Evolutionary conservation across 2,888 invertebrate species (phyloP).

Genomic region (Dryadula phaetusa): DNA sequence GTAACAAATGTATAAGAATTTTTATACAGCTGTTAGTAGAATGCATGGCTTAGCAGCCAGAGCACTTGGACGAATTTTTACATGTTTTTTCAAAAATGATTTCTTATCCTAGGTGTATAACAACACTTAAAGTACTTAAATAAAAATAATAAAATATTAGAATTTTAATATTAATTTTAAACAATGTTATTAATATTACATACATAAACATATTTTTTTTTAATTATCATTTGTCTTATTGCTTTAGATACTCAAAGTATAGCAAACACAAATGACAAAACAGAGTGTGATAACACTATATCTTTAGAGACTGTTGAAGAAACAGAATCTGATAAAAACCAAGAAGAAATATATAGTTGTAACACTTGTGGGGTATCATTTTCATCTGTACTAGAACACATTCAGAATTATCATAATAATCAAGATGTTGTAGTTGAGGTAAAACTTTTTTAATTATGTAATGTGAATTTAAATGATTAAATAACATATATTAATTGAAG

Average conservation of each 20-base stretch:
- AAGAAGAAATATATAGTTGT: slow-evolving; percentile 84
- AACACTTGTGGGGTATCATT: slow-evolving; percentile 87
- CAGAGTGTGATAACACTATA: not conserved
- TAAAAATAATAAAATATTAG: too few relatives aligned
- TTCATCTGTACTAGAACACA: slow-evolving; percentile 86
- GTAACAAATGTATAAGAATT: too few relatives aligned
- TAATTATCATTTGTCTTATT: not conserved
- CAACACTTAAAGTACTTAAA: too few relatives aligned
- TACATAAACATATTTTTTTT: too few relatives aligned
- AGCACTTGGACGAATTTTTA: too few relatives aligned
- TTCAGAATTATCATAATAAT: slow-evolving; percentile 86
- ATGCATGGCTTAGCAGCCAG: too few relatives aligned
- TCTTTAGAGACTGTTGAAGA: not conserved
- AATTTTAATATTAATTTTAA: too few relatives aligned
- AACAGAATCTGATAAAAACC: slow-evolving; percentile 52
- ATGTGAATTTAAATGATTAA: not conserved
- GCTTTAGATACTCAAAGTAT: slow-evolving; percentile 30
- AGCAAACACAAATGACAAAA: slow-evolving; percentile 50
- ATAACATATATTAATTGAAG: not conserved
- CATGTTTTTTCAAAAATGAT: too few relatives aligned
- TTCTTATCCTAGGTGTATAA: too few relatives aligned
- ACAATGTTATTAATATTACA: too few relatives aligned
- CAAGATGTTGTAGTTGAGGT: slow-evolving; percentile 88
- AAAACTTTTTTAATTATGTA: not conserved
- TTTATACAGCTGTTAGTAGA: too few relatives aligned